Base-by-base conservation (phyloP, 2,113 vertebrate species). In the Craseonycteris thonglongyai region DNA sequence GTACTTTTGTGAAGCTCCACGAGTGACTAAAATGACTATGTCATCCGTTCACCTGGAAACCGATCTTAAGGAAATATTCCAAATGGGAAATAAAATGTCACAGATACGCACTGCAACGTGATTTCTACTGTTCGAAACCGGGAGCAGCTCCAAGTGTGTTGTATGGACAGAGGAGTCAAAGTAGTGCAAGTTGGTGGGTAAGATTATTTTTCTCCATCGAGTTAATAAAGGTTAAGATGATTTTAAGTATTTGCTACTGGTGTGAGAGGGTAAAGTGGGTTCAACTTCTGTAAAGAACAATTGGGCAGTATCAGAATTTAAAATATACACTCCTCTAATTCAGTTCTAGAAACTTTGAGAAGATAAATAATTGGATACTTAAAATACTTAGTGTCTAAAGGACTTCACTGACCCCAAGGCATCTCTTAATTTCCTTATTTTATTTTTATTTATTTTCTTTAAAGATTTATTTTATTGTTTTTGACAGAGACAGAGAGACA, bases 11-110 rank as follows among this genome's bases (percentile, higher is more conserved):
- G n/a, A 81, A 65, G 11, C 59, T 38, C 95, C 38, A 51, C 56
- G n/a, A 92, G 75, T 65, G 93, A 93, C 18, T 54, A 45, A 93
- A 94, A 93, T 24, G 76, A 86, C 51, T 18, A 7, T 42, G 26
- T 72, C 40, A 76, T 87, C 56, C 68, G 59, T 51, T 95, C 90
- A 84, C 40, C 58, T 93, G 65, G 68, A 95, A 95, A 94, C 0
- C 56, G 90, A 81, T 58, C 58, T 88, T 92, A 88, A 87, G 85
- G 80, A 94, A 80, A 88, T 26, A 78, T 51, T 93, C 58, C 54
- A 95, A 82, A 61, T 33, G n/a, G 81, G n/a, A 79, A 89, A 61
- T 56, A 82, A 72, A 90, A 88, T 61, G 21, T 54, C 82, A 80
- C 68, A 68, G 63, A 69, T 33, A 78, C 35, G 88, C 86, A 75